These are phyloP conservation scores for Brienomyrus longianalis DNA, from an alignment of 2,113 vertebrate species.

Conservation along the genomic window DNA sequence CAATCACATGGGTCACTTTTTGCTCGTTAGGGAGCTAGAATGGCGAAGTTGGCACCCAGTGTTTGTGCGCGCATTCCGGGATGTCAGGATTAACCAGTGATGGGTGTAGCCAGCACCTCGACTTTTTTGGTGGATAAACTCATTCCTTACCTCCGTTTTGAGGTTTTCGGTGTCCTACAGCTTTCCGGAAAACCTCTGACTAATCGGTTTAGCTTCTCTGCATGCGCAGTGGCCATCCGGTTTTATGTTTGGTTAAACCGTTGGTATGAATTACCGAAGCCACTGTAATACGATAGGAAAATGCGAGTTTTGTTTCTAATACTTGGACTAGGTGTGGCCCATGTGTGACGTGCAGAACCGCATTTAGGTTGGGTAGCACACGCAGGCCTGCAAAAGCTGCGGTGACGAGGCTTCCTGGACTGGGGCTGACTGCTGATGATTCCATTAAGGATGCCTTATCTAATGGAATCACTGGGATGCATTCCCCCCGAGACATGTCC, in stretches of 20 bases:
- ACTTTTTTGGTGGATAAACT: neutral
- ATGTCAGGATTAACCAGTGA: neutral
- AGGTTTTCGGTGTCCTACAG: neutral
- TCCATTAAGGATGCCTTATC: constrained; percentile 26
- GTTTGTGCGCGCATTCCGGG: neutral
- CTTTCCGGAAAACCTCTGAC: neutral
- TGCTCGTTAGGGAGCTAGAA: neutral
- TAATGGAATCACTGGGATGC: constrained; percentile 7
- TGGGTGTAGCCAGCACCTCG: neutral
- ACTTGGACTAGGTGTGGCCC: neutral
- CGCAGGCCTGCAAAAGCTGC: neutral
- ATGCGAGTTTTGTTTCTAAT: neutral
- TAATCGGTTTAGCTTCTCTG: neutral
- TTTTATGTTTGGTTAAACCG: neutral
- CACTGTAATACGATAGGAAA: neutral
- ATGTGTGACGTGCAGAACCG: neutral
- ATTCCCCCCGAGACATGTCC: neutral
- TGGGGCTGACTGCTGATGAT: constrained; percentile 14
- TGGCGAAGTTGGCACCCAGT: neutral
- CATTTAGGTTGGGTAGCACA: neutral
- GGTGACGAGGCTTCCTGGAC: constrained; percentile 20
- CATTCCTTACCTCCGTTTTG: neutral
- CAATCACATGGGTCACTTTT: neutral
- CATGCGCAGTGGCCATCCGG: neutral
- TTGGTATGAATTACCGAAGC: neutral